These are phyloP conservation scores for Phoeniculus purpureus DNA, from an alignment of 2,797 vertebrate genomes.

Conservation along the genomic window DNA sequence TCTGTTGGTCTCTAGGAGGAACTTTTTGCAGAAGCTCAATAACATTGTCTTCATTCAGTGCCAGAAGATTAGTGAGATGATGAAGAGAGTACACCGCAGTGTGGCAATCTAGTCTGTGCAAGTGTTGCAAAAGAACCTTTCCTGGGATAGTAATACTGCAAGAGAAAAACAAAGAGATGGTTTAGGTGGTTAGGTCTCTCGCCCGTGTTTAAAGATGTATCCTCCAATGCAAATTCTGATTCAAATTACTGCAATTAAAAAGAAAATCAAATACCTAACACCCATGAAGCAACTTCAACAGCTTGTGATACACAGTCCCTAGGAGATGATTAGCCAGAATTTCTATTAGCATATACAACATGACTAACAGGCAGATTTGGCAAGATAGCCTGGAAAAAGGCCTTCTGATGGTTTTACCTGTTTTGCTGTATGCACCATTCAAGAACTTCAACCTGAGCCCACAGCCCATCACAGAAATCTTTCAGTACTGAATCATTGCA, in stretches of 20 bases:
- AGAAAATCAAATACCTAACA: background rate
- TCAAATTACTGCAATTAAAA: background rate
- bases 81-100: slow-evolving; percentile 92
- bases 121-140: slow-evolving; percentile 86
- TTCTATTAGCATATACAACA: background rate
- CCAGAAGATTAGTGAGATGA: slow-evolving; percentile 88
- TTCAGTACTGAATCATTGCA: slow-evolving; percentile 86
- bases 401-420: slow-evolving; percentile 78
- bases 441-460: slow-evolving; percentile 88
- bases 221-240: background rate
- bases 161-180: slow-evolving; percentile 17
- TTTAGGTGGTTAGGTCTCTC: background rate
- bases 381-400: background rate
- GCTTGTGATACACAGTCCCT: background rate
- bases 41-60: slow-evolving; percentile 87
- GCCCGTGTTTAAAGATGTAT: background rate
- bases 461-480: slow-evolving; percentile 88
- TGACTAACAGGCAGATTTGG: background rate
- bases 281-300: background rate
- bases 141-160: slow-evolving; percentile 81
- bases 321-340: background rate
- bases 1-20: slow-evolving; percentile 70
- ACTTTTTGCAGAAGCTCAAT: slow-evolving; percentile 86
- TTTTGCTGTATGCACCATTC: slow-evolving; percentile 92
- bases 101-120: slow-evolving; percentile 90